Conservation (phyloP, 2,888 invertebrate genomes). For the Drosophila vallismaia region DNA sequence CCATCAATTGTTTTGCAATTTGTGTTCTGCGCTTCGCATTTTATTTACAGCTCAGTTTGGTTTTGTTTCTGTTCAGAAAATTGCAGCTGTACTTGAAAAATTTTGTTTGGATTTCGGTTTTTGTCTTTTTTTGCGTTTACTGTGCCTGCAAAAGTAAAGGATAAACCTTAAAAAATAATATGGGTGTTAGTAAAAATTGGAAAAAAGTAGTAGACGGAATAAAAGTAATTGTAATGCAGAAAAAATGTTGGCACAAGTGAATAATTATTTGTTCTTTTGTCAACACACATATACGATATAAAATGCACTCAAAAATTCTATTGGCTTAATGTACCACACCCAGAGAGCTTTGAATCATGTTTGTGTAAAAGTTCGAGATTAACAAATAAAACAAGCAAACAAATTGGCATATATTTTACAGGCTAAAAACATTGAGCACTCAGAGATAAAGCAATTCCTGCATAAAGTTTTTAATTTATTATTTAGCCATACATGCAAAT, state of each 20-base stretch:
- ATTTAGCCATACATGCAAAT: slow-evolving; percentile 24
- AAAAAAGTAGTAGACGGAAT: slow-evolving; percentile 82
- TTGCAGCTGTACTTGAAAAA: slow-evolving; percentile 68
- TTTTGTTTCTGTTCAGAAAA: slow-evolving; percentile 68
- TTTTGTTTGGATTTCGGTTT: slow-evolving; percentile 49
- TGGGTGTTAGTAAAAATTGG: slow-evolving; percentile 84
- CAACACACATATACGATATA: slow-evolving; percentile 17
- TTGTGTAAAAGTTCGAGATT: slow-evolving; percentile 20
- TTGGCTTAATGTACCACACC: background rate
- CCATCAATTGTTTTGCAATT: slow-evolving; percentile 59
- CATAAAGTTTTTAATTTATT: slow-evolving; percentile 13
- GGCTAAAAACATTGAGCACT: slow-evolving; percentile 4
- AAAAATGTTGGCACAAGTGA: slow-evolving; percentile 41
- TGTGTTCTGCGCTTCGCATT: slow-evolving; percentile 66
- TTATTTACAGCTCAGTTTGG: slow-evolving; percentile 76
- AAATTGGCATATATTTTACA: slow-evolving; percentile 24
- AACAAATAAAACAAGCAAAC: slow-evolving; percentile 39
- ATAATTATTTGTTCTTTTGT: background rate
- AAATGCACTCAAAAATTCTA: slow-evolving; percentile 14
- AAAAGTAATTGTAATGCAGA: slow-evolving; percentile 75
- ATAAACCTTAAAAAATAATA: slow-evolving; percentile 85
- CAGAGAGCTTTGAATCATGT: slow-evolving; percentile 9
- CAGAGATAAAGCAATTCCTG: slow-evolving; percentile 4
- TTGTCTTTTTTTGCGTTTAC: slow-evolving; percentile 75
- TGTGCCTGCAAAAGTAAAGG: slow-evolving; percentile 85